Base-by-base conservation (phyloP, 2,797 vertebrate species). In the Synanceia verrucosa region DNA sequence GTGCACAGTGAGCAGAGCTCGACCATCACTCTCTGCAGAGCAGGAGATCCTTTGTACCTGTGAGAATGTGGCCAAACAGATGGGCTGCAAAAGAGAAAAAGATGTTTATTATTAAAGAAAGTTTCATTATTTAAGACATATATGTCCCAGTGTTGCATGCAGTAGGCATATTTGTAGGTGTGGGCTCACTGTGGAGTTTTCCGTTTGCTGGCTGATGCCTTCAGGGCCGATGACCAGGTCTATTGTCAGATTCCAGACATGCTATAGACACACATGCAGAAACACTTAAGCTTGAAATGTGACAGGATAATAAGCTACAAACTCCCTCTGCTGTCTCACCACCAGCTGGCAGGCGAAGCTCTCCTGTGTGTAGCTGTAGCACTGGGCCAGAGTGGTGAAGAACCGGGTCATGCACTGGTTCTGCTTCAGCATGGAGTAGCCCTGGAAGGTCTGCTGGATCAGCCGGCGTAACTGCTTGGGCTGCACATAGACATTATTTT, bases 401-500 rank as follows among this genome's bases (percentile, higher is more conserved):
- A 99, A 99, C 77, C 91, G 94, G 66, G 77, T 71, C 81, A 99
- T 92, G 47, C 97, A 99, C 74, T 98, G 93, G 12, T 98, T 96
- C 76, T 97, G 96, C 23, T 90, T 91, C 81, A 98, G 91, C 0
- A 91, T 88, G 0, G 96, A 95, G 1, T 97, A 99, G 80, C 97
- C 95, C 94, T 95, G 96, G 80, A 99, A 99, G 0, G 96, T 98
- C 93, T 99, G 97, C 90, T 97, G 96, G 89, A 99, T 95, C 94
- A 98, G 87, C 90, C 95, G 96, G 37, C 96, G 95, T 33, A 98
- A 83, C 75, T 96, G 96, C 86, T 95, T 96, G 6, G 95, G 87
- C 97, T 99, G n/a, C 3, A 26, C 18, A 18, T 18, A 41, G n/a
- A 41, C n/a, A n/a, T n/a, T n/a, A n/a, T n/a, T n/a, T n/a, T n/a